Evolutionary conservation across 2,888 invertebrate species (phyloP), one percentile per base, ranked within the genome.

Genomic region (Aspidiotus rigidus): DNA sequence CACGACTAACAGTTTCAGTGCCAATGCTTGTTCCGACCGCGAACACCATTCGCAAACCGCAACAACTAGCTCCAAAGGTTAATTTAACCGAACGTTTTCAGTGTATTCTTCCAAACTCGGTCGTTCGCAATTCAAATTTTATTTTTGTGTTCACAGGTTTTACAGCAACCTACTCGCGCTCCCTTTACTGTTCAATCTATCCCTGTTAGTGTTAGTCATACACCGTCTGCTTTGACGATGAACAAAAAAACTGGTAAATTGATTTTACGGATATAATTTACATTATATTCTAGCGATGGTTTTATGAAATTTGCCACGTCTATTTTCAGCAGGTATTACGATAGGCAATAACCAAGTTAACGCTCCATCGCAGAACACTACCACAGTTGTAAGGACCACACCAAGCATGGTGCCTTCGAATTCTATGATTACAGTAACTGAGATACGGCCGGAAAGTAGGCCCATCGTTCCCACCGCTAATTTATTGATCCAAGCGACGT

Each of bases 191-290:
- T 67, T 9, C 67, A 67, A 17, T 67, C 67, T 13, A 67, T 67
- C 40, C 67, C 67, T 59, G 67, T 67, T 28, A 67, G 67, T 42
- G 67, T 67, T 67, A 67, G 67, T 49, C 67, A 67, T 59, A 67
- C 67, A 39, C 59, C 59, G 13, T 67, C 67, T 8, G 67, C 67
- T 16, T 60, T 67, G 16, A 67, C 67, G 13, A 67, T 67, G 67
- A 67, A 67, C 40, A 67, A 67, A 40, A 67, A 67, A 67, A 67
- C 67, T 11, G 67, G 67, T 67, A 15, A 16, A 49, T 17, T 39
- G 55, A 41, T n/a, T 62, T 62, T 62, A 2, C 7, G 44, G 1
- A 16, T 28, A 17, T 49, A 5, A 62, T 17, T 10, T 16, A 10
- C 9, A 8, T 56, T 56, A 3, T 10, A 11, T 15, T 6, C 28